Evolutionary conservation across 2,797 vertebrate genomes (phyloP).

Genomic region (Halcyon smyrnensis): DNA sequence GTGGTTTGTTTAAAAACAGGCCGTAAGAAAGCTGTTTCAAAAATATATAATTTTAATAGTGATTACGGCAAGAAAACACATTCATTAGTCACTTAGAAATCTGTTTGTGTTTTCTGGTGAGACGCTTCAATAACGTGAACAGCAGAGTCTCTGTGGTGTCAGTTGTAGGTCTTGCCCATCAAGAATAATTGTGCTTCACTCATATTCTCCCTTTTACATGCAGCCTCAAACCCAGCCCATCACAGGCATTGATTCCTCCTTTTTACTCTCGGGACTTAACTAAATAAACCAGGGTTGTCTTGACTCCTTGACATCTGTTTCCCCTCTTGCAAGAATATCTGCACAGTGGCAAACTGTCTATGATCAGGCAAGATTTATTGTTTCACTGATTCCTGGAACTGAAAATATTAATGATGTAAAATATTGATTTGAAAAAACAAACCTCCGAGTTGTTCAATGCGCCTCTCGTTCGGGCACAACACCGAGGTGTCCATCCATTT

Average conservation of each 20-base stretch:
- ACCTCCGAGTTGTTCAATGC: not conserved
- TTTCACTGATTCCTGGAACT: conserved; percentile 53
- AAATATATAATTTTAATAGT: not conserved
- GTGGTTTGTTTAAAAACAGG: not conserved
- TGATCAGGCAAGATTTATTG: conserved; percentile 37
- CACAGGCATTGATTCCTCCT: not conserved
- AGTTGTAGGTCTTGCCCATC: not conserved
- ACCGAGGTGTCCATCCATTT: conserved; percentile 50
- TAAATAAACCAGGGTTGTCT: not conserved
- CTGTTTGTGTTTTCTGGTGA: not conserved
- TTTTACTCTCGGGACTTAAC: not conserved
- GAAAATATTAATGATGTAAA: conserved; percentile 66
- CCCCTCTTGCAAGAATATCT: not conserved
- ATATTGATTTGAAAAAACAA: conserved; percentile 67
- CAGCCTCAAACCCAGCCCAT: not conserved
- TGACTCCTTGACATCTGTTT: conserved; percentile 5
- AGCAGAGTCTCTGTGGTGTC: not conserved
- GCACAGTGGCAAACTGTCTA: not conserved
- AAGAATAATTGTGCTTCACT: not conserved
- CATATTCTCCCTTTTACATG: not conserved
- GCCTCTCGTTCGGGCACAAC: not conserved
- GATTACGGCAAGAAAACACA: not conserved
- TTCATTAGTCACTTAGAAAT: not conserved
- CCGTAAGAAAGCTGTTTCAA: not conserved
- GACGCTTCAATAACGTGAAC: not conserved